A percentile compares a stretch with the other conserved stretches of the same genome.
Conservation (phyloP, 2,797 vertebrate genomes). For the Enteromius unitaeniatus region DNA sequence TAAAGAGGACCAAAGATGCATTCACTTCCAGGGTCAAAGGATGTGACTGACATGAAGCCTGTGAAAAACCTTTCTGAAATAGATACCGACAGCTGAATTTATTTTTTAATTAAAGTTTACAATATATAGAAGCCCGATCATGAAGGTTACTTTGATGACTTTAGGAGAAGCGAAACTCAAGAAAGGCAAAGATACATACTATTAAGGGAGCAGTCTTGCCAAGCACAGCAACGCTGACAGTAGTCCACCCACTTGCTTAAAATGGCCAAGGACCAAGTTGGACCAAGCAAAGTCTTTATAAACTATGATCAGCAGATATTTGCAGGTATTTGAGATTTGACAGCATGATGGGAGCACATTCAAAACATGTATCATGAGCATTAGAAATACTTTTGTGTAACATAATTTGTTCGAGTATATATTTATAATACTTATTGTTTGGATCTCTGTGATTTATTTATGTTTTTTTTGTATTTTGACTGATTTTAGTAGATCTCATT, state of each 20-base stretch:
- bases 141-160: constrained; percentile 22
- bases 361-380: neutral
- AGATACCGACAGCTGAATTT: constrained; percentile 22
- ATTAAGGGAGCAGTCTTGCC: neutral
- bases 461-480: neutral
- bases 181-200: neutral
- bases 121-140: neutral
- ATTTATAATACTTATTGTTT: neutral
- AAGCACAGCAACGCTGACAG: neutral
- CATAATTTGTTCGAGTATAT: neutral
- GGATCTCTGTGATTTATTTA: neutral
- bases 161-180: constrained; percentile 10
- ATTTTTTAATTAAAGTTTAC: constrained; percentile 12
- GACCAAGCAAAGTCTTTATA: neutral
- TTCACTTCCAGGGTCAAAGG: neutral
- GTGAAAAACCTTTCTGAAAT: constrained; percentile 22
- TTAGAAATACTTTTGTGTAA: neutral
- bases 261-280: neutral
- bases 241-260: neutral
- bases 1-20: neutral
- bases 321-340: neutral
- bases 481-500: neutral
- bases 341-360: neutral
- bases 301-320: neutral
- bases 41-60: neutral